Base-by-base conservation (phyloP, 2,113 vertebrate genomes). In the Leucopternis melanops region DNA sequence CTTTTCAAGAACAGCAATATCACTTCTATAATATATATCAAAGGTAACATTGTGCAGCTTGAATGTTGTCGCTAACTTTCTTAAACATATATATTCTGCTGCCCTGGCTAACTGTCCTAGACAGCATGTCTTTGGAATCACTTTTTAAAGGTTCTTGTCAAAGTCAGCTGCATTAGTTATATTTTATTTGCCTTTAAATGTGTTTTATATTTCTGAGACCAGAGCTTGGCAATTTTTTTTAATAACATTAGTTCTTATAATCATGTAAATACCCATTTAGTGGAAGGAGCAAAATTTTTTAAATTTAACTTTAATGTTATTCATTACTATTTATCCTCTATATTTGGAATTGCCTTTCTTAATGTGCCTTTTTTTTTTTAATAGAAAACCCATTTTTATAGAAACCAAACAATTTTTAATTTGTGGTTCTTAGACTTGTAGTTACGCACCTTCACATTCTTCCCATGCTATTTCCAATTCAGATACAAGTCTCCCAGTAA, bases 1-100 rank as follows among this genome's bases (percentile, higher is more conserved):
- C 26, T 95, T 97, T 96, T 96, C 94, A 97, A 96, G 92, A 81
- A 31, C 71, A 92, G 57, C 31, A 92, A 86, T 95, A 95, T 95
- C 86, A 92, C 69, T 87, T 88, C 92, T 96, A 40, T 86, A 95
- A 87, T 87, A 94, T 90, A 97, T 95, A 85, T 75, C 72, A 70
- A 91, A 94, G 69, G 80, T 94, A 92, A 81, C 67, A 58, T 42
- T 92, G 44, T 82, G 26, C 40, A 91, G 54, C 84, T 95, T 95
- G 84, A 94, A 78, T 57, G 44, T 83, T 81, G 94, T 95, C 87
- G 61, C 61, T 92, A 74, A 69, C 72, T 61, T 95, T 91, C 62
- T 94, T 82, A 86, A 52, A 89, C 2, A 2, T 44, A 49, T 26
- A 11, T 84, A 80, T 95, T 90, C 91, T 94, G 59, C 85, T 97